These are phyloP conservation scores for Clepsis dumicolana DNA, from an alignment of 2,888 invertebrate species.

Conservation along the genomic window DNA sequence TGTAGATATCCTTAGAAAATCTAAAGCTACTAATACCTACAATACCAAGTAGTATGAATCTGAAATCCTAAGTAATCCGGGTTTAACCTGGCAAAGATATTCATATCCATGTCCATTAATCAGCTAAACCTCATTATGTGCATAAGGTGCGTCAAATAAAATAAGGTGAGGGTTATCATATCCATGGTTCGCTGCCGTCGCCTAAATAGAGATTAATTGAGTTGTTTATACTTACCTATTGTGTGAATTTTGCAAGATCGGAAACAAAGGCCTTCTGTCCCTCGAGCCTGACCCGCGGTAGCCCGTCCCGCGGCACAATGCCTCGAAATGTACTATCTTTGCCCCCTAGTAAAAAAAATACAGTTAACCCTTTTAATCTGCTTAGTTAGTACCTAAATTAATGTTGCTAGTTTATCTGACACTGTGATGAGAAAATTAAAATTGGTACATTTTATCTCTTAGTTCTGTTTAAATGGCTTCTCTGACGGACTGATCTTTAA, in stretches of 20 bases:
- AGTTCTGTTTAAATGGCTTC: too few relatives aligned
- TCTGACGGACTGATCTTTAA: too few relatives aligned
- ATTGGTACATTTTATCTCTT: too few relatives aligned
- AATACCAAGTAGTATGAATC: too few relatives aligned
- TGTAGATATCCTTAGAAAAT: too few relatives aligned
- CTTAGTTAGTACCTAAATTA: not conserved
- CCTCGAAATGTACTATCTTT: constrained; percentile 9
- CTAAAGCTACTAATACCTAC: too few relatives aligned
- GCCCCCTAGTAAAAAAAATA: constrained; percentile 1
- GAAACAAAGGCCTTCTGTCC: constrained; percentile 12
- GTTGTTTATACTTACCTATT: constrained; percentile 12
- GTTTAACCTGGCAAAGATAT: constrained; percentile 1
- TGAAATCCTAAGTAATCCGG: too few relatives aligned
- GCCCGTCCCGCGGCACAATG: constrained; percentile 7
- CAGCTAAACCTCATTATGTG: constrained; percentile 29
- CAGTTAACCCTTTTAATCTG: constrained; percentile 4
- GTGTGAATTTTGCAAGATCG: constrained; percentile 18
- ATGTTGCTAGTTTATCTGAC: not conserved
- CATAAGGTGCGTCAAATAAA: constrained; percentile 30
- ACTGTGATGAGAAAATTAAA: too few relatives aligned
- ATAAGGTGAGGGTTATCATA: constrained; percentile 27
- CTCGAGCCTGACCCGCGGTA: constrained; percentile 20
- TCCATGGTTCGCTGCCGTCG: constrained; percentile 11
- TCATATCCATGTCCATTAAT: constrained; percentile 25
- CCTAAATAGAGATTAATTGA: constrained; percentile 19